phyloP scores from a whole-genome alignment of 23 tunicate species.

The Styela plicata region DNA sequence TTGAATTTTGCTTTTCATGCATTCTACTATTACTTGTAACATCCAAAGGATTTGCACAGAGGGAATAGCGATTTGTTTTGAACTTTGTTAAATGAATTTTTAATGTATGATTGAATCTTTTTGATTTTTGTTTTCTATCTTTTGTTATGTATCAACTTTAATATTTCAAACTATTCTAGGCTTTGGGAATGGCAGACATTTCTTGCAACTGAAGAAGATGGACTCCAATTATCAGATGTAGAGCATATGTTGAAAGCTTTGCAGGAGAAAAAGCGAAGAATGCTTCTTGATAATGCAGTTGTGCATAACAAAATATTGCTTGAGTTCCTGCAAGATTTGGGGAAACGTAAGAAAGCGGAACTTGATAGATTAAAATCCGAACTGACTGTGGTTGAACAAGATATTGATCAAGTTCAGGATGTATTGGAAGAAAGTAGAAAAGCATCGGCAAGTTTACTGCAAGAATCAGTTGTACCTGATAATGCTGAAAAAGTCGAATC shows the following conservation, averaged over 20 bases:
- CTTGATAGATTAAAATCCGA: constrained; percentile 57
- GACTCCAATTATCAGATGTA: constrained; percentile 58
- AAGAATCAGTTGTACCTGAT: constrained; percentile 86
- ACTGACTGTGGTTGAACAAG: constrained; percentile 62
- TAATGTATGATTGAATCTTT: no score
- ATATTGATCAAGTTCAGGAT: constrained; percentile 61
- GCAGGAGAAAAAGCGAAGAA: constrained; percentile 58
- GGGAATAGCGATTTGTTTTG: no score
- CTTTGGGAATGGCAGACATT: constrained; percentile 81
- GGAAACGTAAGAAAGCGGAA: constrained; percentile 47
- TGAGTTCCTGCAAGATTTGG: constrained; percentile 68
- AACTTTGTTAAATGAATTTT: no score
- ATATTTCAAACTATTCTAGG: no score
- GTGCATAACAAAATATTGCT: constrained; percentile 74
- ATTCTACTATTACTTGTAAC: no score
- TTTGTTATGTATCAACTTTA: no score
- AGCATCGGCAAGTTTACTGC: constrained; percentile 25
- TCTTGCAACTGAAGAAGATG: constrained; percentile 55
- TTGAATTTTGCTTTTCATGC: no score
- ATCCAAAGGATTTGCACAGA: no score
- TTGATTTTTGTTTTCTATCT: no score
- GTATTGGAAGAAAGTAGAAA: constrained; percentile 41
- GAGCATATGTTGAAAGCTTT: constrained; percentile 75
- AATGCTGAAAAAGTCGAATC: constrained; percentile 12
- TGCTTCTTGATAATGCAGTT: constrained; percentile 63